Conservation (phyloP, 2,113 vertebrate species). For the Sinocyclocheilus maitianheensis region DNA sequence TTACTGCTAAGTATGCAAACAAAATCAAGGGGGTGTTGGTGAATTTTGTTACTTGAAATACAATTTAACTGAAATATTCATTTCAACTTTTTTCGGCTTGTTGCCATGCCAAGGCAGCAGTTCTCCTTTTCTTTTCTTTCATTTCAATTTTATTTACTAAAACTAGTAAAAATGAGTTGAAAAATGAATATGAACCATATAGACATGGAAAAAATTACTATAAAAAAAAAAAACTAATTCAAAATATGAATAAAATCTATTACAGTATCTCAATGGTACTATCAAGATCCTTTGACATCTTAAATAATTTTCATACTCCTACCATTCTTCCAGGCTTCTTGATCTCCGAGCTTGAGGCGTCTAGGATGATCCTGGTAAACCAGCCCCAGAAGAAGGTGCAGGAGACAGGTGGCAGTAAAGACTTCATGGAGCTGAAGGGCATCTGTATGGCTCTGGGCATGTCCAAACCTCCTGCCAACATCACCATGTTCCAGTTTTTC, state of each 20-base stretch:
- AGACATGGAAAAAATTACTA: too few relatives aligned
- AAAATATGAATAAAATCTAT: too few relatives aligned
- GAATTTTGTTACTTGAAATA: not conserved
- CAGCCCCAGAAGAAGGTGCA: conserved; percentile 84
- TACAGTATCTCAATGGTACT: not conserved
- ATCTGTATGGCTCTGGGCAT: conserved; percentile 96
- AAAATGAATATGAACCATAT: too few relatives aligned
- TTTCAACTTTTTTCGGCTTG: not conserved
- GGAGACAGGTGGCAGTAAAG: conserved; percentile 86
- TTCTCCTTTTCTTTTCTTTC: not conserved
- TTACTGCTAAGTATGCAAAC: conserved; percentile 89
- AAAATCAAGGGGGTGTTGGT: not conserved
- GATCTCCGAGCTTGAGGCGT: conserved; percentile 96
- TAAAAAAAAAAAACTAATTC: too few relatives aligned
- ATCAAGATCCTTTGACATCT: too few relatives aligned
- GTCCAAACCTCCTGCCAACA: conserved; percentile 98
- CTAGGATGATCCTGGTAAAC: conserved; percentile 91
- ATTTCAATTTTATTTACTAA: not conserved
- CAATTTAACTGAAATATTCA: not conserved
- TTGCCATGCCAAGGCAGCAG: not conserved
- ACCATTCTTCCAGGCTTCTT: conserved; percentile 82
- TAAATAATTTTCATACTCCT: not conserved
- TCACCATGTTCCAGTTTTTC: conserved; percentile 99
- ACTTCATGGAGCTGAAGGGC: conserved; percentile 93
- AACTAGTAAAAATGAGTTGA: not conserved